Base-by-base conservation (phyloP, 2,888 invertebrate genomes). In the Onchidella celtica region DNA sequence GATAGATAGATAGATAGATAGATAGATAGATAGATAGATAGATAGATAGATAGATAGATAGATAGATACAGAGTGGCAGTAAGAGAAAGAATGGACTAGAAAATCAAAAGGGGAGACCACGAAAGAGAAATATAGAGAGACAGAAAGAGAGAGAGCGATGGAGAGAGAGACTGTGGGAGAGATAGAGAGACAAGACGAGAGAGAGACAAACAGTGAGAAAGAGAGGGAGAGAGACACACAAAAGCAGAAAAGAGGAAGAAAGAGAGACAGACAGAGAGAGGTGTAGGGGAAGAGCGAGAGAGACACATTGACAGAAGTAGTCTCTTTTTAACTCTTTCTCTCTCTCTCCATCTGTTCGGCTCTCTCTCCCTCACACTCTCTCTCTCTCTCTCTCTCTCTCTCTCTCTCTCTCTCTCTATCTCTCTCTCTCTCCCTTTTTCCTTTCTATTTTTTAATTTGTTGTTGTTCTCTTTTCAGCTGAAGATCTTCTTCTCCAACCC, bases 301-400 rank as follows among this genome's bases (percentile, higher is more conserved):
- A 66, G 34, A 66, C 11, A 73, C 17, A 57, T 17, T 34, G 9
- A 24, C 27, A 17, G n/a, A 40, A 27, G 27, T 32, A 24, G 11
- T 73, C 38, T 17, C 40, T 24, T 27, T 14, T 40, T 38, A 6
- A 38, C 34, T 38, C 70, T 36, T 38, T 27, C 34, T n/a, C 70
- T 70, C 70, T 70, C 47, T 70, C 21, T 70, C 38, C 38, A 36
- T 70, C 38, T 70, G 38, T 70, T 17, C 38, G 38, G 34, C 38
- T 70, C 70, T 70, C 38, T 70, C 70, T 70, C 38, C n/a, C 70
- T 70, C 38, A 32, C 70, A 32, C 70, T 38, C 70, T 38, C 70
- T 38, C 47, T 11, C 47, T 11, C 47, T 11, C 47, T 11, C 17
- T 17, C 47, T 11, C 17, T 47, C 17, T 47, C 47, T 47, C 47